Evolutionary conservation across 2,888 invertebrate species (phyloP), one percentile per base, ranked within the genome.

Genomic region (Chrysolina americana): DNA sequence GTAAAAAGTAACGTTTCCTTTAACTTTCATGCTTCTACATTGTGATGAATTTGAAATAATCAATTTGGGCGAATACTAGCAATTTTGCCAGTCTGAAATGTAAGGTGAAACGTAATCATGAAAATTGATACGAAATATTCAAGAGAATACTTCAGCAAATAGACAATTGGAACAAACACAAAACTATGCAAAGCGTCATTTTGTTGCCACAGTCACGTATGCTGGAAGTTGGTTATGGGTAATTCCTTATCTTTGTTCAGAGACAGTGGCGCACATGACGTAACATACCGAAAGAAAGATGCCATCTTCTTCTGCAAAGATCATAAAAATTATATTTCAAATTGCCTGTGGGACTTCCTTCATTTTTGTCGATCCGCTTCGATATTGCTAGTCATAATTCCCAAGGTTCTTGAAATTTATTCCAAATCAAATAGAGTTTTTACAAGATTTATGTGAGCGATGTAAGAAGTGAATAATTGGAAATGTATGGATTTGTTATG

Each of bases 231-330:
- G 53, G 53, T 53, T 78, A 64, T 63, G 75, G 73, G 78, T 82
- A 79, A 83, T 83, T 84, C 82, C 81, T 84, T 84, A 83, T 84
- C 83, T 81, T 76, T 75, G 77, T 76, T 77, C 70, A 72, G 73
- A 71, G 73, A 71, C 78, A 79, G 76, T 76, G 77, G 76, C 74
- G 74, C 59, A 69, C 73, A 73, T 75, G 62, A 73, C 48, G 65
- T 65, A 59, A 70, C 65, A 41, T 59, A 56, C 44, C 74, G 53
- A 69, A 59, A 66, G 76, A 77, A 78, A 77, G 71, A 78, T 71
- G 71, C 62, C 75, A 59, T 75, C 72, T 68, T 75, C 74, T 74
- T 73, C 65, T 72, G 74, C 64, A 47, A 65, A 73, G 76, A 75
- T 72, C 75, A 76, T 78, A 78, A 79, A 78, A 79, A 79, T 79